phyloP scores from a whole-genome alignment of 2,797 vertebrate species.

The Tokudaia muenninki region DNA sequence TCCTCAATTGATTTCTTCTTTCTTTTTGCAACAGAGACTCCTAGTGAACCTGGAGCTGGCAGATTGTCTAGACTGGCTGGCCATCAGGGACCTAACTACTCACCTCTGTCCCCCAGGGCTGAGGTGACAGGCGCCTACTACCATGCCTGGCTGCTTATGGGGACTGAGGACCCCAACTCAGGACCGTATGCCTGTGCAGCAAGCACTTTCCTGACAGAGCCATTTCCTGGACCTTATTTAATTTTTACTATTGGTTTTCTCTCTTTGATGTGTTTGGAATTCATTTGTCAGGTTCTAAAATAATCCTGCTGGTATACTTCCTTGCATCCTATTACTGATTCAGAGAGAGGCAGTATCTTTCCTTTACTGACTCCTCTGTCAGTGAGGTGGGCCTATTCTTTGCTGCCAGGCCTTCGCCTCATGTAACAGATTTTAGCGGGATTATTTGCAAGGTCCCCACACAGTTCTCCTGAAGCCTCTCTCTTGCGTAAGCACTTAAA shows the following conservation, averaged over 20 bases:
- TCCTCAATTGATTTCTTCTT: not conserved
- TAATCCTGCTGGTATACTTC: not conserved
- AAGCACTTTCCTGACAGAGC: not conserved
- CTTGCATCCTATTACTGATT: slow-evolving; percentile 49
- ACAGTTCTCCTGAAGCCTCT: slow-evolving; percentile 37
- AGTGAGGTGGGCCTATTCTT: not conserved
- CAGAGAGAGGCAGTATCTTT: slow-evolving; percentile 28
- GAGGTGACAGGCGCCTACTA: not conserved
- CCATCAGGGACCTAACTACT: not conserved
- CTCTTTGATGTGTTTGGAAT: slow-evolving; percentile 9
- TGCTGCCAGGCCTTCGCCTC: not conserved
- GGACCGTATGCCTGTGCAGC: not conserved
- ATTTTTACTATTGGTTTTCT: not conserved
- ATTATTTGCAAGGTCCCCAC: not conserved
- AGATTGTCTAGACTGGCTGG: not conserved
- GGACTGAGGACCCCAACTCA: not conserved
- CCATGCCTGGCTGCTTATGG: not conserved
- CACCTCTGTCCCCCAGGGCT: not conserved
- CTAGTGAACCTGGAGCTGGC: not conserved
- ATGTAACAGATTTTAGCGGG: slow-evolving; percentile 3
- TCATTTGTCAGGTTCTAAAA: slow-evolving; percentile 39
- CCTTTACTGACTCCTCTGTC: slow-evolving; percentile 21
- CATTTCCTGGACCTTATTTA: not conserved
- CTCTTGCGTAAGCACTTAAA: slow-evolving; percentile 25
- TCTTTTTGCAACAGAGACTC: not conserved